Base-by-base conservation (phyloP, 23 tunicate genomes). In the Styela clava region DNA sequence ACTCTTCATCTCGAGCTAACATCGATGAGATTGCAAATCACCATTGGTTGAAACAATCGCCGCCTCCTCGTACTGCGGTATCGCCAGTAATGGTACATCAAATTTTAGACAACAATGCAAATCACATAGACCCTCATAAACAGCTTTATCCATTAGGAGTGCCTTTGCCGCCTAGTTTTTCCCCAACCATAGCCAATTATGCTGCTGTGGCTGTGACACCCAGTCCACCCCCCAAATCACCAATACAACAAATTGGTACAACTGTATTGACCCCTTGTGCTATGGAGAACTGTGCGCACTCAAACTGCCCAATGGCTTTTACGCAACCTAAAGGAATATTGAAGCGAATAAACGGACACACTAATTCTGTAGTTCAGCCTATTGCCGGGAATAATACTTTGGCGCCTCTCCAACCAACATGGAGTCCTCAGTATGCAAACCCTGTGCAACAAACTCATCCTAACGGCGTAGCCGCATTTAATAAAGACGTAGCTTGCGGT, bases 401-500 rank as follows among this genome's bases (percentile, higher is more conserved):
- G 56, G 12, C 56, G 7, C 56, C 56, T 5, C 56, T 44, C 9
- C 56, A 44, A 44, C 56, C 56, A 12, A 44, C 56, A 7, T 44
- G 56, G 56, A 44, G 56, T 44, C 56, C 56, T 7, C 56, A 44
- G 12, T 44, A 44, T 44, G 56, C 56, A 44, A 44, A 12, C 12
- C 56, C 56, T 44, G 9, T 44, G 56, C 56, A 7, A 44, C 56
- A 44, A 12, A 12, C 56, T 44, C 12, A 12, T 44, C 56, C 56
- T 7, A 44, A 44, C 12, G 56, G 56, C 12, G 56, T 44, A 44
- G 12, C 7, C 12, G 12, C 12, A 12, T 12, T 44, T 12, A 44
- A 12, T 44, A 44, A 84, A 33, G 95, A 88, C 16, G 88, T 79
- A 2, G 88, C 81, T 37, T 89, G 95, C 74, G 95, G 95, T 24